Base-by-base conservation (phyloP, 2,113 vertebrate genomes). In the Megaptera novaeangliae region DNA sequence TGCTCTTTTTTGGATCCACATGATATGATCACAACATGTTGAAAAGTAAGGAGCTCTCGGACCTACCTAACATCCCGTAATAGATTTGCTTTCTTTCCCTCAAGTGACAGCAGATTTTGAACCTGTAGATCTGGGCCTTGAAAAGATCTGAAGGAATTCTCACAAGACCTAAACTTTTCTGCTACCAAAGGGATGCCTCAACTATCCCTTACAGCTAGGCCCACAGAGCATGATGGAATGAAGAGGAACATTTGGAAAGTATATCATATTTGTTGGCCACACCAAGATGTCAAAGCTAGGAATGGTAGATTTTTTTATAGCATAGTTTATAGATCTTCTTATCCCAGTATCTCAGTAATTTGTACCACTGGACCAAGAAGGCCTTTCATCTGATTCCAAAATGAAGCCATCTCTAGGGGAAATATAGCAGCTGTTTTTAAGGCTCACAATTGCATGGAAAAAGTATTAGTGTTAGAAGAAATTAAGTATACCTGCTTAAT, bases 341-440 rank as follows among this genome's bases (percentile, higher is more conserved):
- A 75, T 44, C 55, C 41, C 41, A 81, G 36, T 68, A 41, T 92
- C 61, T 83, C 27, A 59, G 91, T 93, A 91, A 95, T 96, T 83
- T 92, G 68, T 59, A 87, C 78, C 61, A 89, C 9, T 20, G 68
- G 93, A 97, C 91, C 46, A 39, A 82, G 18, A 77, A 92, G 20
- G 86, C 34, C 74, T 97, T 98, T 98, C 81, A 90, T 95, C 86
- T 20, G 5, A 66, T 97, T 97, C 93, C 93, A 98, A 89, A 97
- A 89, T 63, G 74, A 57, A 96, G 82, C 39, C 63, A 95, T 91
- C 68, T 97, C 86, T 66, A 49, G 82, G 63, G 75, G 15, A 96
- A 83, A 41, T 4, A 23, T 61, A 63, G 75, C 49, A 93, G 93
- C 77, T 97, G 83, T 66, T 85, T 96, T 87, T 46, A 95, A 96